These are phyloP conservation scores for Clusia tigrina DNA, from an alignment of 2,888 invertebrate species.

Conservation along the genomic window DNA sequence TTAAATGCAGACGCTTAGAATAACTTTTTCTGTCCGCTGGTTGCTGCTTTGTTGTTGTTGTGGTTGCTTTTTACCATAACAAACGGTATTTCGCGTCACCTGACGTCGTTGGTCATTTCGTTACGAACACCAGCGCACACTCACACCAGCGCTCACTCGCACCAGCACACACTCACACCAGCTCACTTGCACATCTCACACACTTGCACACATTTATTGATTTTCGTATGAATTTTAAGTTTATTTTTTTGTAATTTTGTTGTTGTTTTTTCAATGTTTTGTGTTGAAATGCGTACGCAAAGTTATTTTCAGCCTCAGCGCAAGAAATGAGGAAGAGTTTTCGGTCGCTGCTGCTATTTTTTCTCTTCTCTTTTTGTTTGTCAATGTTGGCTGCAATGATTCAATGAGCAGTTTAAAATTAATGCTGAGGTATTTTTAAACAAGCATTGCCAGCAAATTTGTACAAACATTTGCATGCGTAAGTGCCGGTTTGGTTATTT, in stretches of 20 bases:
- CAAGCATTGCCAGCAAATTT: too few relatives aligned
- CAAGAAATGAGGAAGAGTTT: background rate
- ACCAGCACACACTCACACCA: background rate
- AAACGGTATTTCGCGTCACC: conserved; percentile 7
- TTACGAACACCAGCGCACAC: too few relatives aligned
- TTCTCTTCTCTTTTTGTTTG: too few relatives aligned
- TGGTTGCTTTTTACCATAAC: background rate
- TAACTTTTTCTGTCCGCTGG: background rate
- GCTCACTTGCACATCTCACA: background rate
- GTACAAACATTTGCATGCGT: too few relatives aligned
- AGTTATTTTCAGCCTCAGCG: conserved; percentile 4
- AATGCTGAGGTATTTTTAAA: too few relatives aligned
- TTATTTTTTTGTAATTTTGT: background rate
- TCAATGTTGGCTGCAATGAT: too few relatives aligned
- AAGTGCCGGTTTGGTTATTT: too few relatives aligned
- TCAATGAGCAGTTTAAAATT: too few relatives aligned
- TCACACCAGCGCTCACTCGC: background rate
- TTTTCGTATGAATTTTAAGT: background rate
- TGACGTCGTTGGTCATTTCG: background rate
- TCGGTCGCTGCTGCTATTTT: too few relatives aligned
- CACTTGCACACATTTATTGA: background rate
- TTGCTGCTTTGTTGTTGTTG: background rate
- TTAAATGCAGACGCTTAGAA: background rate
- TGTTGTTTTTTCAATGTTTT: background rate
- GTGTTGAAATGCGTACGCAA: conserved; percentile 1